A percentile compares a stretch with the other conserved stretches of the same genome.
Conservation (phyloP, 2,797 vertebrate genomes). For the Onychomys torridus region DNA sequence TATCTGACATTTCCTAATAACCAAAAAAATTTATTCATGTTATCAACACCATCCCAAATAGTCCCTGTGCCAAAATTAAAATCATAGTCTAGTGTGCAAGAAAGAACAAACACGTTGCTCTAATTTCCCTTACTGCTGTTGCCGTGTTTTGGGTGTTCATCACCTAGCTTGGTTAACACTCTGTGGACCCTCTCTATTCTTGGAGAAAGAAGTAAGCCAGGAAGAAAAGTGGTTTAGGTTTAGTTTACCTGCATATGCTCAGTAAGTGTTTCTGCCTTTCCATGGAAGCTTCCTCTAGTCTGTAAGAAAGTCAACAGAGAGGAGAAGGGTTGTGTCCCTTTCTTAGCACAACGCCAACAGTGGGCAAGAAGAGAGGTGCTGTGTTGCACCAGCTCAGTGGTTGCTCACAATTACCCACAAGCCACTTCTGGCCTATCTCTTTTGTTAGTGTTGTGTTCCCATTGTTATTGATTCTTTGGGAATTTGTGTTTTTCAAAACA, state of each 20-base stretch:
- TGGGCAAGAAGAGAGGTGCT: fast-evolving
- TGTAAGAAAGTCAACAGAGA: no score
- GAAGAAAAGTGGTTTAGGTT: not conserved
- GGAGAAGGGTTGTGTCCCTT: fast-evolving
- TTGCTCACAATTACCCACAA: slow-evolving; percentile 5
- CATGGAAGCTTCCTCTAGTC: fast-evolving
- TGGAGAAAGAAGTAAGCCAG: not conserved
- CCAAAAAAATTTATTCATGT: not conserved
- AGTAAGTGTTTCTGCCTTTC: not conserved
- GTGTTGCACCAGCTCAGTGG: not conserved
- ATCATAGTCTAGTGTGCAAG: fast-evolving
- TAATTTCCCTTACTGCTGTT: not conserved
- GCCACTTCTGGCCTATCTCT: not conserved
- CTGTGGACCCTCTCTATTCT: fast-evolving
- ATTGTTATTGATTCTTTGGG: not conserved
- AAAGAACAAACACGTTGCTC: not conserved
- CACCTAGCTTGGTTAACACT: not conserved
- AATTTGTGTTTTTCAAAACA: not conserved
- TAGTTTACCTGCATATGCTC: no score
- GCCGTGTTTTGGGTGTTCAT: no score
- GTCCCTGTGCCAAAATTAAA: not conserved
- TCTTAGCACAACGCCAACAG: not conserved
- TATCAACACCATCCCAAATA: no score
- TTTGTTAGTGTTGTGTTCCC: not conserved
- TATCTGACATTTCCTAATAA: fast-evolving